phyloP scores from a whole-genome alignment of 2,797 vertebrate species.

The Choloepus didactylus region DNA sequence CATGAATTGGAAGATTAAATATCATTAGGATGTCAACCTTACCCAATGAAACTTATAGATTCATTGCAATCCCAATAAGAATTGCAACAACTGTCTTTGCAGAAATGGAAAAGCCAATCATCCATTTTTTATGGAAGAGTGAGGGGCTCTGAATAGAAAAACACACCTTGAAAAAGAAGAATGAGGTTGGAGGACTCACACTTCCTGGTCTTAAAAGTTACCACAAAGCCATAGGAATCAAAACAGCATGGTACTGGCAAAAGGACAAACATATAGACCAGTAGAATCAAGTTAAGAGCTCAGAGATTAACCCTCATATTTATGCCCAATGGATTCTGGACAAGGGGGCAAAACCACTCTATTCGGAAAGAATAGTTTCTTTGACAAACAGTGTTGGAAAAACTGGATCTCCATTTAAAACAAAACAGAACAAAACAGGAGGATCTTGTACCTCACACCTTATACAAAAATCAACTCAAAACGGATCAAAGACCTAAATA shows the following conservation, averaged over 20 bases:
- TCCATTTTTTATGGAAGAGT: no score
- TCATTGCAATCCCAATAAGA: neutral
- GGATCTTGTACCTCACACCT: neutral
- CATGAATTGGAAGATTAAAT: no score
- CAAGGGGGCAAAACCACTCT: neutral
- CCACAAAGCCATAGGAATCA: neutral
- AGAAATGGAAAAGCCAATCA: neutral
- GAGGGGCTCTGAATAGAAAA: no score
- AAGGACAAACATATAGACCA: no score
- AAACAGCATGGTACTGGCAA: no score
- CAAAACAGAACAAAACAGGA: neutral
- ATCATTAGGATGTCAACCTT: no score
- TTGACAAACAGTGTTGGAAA: neutral
- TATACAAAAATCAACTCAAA: slow-evolving; percentile 11
- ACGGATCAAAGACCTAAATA: neutral
- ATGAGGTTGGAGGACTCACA: no score
- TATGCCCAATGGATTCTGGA: neutral
- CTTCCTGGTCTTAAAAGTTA: neutral
- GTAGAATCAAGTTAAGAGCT: neutral
- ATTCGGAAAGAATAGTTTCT: neutral
- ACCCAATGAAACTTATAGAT: no score
- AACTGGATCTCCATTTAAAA: neutral
- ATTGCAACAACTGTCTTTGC: neutral
- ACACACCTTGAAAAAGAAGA: no score
- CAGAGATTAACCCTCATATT: neutral